Base-by-base conservation (phyloP, 53 echinoderm and acorn worm species). In the Actinopyga echinites region DNA sequence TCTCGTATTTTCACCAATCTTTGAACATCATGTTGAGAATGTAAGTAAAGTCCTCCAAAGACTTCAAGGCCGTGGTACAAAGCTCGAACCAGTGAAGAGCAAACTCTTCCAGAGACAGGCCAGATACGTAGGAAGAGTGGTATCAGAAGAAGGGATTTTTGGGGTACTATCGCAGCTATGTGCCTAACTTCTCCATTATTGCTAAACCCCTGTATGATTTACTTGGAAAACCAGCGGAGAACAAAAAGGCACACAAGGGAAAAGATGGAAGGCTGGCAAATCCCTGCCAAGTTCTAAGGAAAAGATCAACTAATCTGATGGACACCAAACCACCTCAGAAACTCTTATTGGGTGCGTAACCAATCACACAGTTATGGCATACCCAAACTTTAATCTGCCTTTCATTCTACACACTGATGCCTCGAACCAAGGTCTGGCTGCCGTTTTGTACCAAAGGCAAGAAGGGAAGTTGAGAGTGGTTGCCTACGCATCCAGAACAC, bases 351-450 rank as follows among this genome's bases (percentile, higher is more conserved):
- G 75, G 33, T 28, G 30, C n/a, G 49, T 89, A 1, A 52, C 68
- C 1, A 20, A 63, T 11, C 11, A 3, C 7, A 37, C 7, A 7
- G 37, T 7, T 37, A 37, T 7, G 37, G 37, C 7, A 7, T 37
- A 37, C 37, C 8, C 8, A 44, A 11, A 44, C 44, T 44, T 44
- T 44, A 44, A 44, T 5, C 8, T 44, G 12, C 89, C 92, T 1
- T 92, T 86, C 62, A 58, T 82, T 29, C 83, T 91, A 1, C 89
- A 93, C 71, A 93, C 90, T 1, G 86, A 93, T 79, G 85, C 90
- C 2, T 90, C 90, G 0, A 64, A 84, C 29, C 79, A 89, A 30
- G 87, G 87, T 30, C 82, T 93, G 7, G 91, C 90, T 30, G 83
- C 93, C 0, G 88, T 93, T 0, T 88, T 93, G 2, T 93, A 90